Evolutionary conservation across 2,888 invertebrate species (phyloP), one percentile per base, ranked within the genome.

Genomic region (Fragum fragum): DNA sequence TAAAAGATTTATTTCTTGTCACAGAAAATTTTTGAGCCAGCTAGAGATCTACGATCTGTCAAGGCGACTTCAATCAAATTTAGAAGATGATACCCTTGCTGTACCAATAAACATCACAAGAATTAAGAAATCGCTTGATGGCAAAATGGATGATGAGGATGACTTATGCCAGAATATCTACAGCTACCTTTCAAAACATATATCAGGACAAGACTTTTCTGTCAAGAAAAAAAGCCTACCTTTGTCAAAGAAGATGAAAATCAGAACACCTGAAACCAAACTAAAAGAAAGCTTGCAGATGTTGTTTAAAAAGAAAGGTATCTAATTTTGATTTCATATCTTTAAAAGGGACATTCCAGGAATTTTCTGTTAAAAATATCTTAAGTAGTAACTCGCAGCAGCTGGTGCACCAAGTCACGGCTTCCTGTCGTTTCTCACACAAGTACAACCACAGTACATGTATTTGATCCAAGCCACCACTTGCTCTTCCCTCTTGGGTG

Each of bases 191-290:
- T 9, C 16, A 26, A 18, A 11, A 55, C 21, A 32, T n/a, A 23
- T 55, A 32, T 29, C 55, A n/a, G 55, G 18, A 55, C 21, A 23
- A 14, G 2, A 39, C 9, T 32, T 73, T 18, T 18, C 47, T 21
- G 74, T 83, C 6, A 72, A 23, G 32, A 59, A 26, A 14, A 29
- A 72, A 29, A 26, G 16, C 6, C 53, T 83, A 0, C 82, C 78
- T 14, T 18, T 1, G 9, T 72, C 81, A 26, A 87, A 85, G 73
- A 81, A 69, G 23, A 42, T 73, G 1, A n/a, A 26, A 5, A 39
- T 79, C 0, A 77, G 71, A n/a, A 68, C 69, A 32, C 86, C 86
- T 29, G 66, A 76, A 23, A 69, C 29, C 0, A 23, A 76, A 14
- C 47, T 86, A 39, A 77, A 59, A 39, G 68, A 74, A 52, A 32